A percentile compares a stretch with the other conserved stretches of the same genome.
Conservation (phyloP, 2,113 vertebrate genomes). For the Oceanites oceanicus region DNA sequence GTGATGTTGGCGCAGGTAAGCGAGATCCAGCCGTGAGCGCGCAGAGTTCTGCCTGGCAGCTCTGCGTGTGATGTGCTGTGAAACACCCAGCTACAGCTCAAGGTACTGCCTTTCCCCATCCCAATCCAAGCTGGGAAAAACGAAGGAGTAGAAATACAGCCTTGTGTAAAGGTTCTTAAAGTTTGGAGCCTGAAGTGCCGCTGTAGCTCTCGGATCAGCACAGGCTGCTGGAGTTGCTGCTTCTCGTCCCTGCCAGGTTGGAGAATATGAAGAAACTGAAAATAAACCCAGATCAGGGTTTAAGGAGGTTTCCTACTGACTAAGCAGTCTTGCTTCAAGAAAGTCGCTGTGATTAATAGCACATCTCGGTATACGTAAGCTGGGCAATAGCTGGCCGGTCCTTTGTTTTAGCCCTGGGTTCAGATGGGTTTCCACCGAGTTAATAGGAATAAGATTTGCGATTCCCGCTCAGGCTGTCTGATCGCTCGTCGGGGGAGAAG, state of each 20-base stretch:
- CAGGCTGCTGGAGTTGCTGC: neutral
- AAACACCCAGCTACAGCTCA: too few species aligned
- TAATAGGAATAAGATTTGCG: neutral
- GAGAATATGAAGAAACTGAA: neutral
- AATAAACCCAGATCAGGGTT: neutral
- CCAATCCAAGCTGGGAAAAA: neutral
- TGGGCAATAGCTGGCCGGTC: too few species aligned
- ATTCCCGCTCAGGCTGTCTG: neutral
- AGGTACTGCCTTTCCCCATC: neutral
- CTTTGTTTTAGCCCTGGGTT: neutral
- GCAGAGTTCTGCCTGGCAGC: neutral
- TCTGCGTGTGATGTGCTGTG: accelerated
- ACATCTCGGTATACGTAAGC: accelerated
- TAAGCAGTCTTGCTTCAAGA: neutral
- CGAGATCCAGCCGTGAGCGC: accelerated
- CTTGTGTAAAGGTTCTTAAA: accelerated
- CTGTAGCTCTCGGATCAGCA: neutral
- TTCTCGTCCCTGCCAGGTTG: neutral
- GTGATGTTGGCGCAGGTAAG: neutral
- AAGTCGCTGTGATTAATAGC: neutral
- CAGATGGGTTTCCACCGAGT: neutral
- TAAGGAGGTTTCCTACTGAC: neutral
- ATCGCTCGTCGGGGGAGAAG: neutral
- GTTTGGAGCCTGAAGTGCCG: neutral
- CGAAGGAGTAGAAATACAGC: accelerated